Evolutionary conservation across 2,888 invertebrate species (phyloP), one percentile per base, ranked within the genome.

Genomic region (Chrysolina oricalcia): DNA sequence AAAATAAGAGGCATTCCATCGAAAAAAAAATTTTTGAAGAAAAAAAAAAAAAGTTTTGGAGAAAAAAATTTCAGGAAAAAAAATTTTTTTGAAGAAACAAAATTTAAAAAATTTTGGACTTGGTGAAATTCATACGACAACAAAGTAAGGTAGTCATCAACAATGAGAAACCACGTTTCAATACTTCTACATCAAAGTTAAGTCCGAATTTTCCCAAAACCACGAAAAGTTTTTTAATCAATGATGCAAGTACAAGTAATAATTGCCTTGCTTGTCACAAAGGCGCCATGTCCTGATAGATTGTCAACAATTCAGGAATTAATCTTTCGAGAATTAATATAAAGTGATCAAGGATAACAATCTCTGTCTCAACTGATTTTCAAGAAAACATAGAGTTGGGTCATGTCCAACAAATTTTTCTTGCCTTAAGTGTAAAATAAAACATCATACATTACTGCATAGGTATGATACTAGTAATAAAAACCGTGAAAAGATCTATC

Each of bases 321-420:
- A 27, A 13, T 59, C 62, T 1, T 59, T 67, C n/a, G 65, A 71
- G 40, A 46, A 17, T 46, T 71, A 59, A 67, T 71, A 11, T 62
- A 67, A 66, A 23, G 43, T 71, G 17, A 19, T 71, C 19, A 53
- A 65, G 53, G 71, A 50, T 53, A 50, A 72, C n/a, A 59, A 59
- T 46, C 66, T 72, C 17, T 72, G 65, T 64, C 23, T 67, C 13
- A 67, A 72, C 66, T 72, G 70, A 35, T 72, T 72, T 62, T 72
- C 63, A 2, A 15, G 15, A 21, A 66, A 56, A 41, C 66, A 72
- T 35, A 59, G 19, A 13, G 67, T 66, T 43, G n/a, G 46, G 13
- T 62, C 27, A 17, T 67, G 67, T 35, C 59, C 68, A 10, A 62
- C 53, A 43, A 35, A 62, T 59, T 73, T 63, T 46, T 11, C 21